Conservation (phyloP, 2,888 invertebrate species). For the Pyrrhia umbra region DNA sequence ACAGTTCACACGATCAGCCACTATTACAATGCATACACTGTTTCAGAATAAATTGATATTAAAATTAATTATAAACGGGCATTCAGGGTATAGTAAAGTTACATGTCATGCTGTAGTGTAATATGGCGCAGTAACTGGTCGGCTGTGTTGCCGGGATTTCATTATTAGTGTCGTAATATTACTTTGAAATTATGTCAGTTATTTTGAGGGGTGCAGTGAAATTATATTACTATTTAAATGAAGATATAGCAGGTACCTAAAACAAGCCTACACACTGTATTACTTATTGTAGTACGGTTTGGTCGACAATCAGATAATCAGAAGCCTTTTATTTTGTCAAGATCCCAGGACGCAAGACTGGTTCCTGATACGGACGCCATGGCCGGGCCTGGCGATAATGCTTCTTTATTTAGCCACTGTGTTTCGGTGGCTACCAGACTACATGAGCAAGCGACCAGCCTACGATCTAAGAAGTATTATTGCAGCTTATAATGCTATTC, state of each 20-base stretch:
- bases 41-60: constrained; percentile 34
- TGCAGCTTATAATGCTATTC: constrained; percentile 92
- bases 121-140: constrained; percentile 1
- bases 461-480: constrained; percentile 91
- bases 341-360: constrained; percentile 92
- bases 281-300: background rate
- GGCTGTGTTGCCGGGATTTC: constrained; percentile 1
- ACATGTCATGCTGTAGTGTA: constrained; percentile 30
- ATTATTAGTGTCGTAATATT: constrained; percentile 19
- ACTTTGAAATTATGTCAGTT: constrained; percentile 74
- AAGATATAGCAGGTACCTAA: constrained; percentile 80
- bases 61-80: constrained; percentile 12
- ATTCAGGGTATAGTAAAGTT: constrained; percentile 15
- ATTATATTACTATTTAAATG: constrained; percentile 82
- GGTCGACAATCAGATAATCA: background rate
- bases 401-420: constrained; percentile 92
- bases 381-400: constrained; percentile 91
- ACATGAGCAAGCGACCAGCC: constrained; percentile 92
- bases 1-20: constrained; percentile 2
- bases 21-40: constrained; percentile 1
- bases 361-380: constrained; percentile 93
- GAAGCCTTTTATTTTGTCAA: constrained; percentile 67
- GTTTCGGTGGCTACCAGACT: constrained; percentile 91
- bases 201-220: constrained; percentile 76
- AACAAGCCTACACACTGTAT: background rate